Evolutionary conservation across 2,888 invertebrate genomes (phyloP).

Genomic region (Brassicogethes aeneus): DNA sequence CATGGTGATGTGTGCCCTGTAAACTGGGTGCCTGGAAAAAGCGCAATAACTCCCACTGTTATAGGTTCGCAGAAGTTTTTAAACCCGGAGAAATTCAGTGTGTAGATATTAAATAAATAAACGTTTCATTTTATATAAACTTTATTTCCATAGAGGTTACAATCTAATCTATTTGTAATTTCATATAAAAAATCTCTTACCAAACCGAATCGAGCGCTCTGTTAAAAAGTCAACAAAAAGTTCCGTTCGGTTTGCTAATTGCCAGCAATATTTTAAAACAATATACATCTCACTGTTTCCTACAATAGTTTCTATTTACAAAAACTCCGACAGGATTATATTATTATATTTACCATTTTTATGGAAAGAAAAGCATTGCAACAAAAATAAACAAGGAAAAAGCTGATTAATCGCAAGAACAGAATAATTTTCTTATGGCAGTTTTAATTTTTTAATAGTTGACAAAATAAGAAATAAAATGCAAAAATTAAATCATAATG

Average conservation of each 20-base stretch:
- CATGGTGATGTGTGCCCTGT: background rate
- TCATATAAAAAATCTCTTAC: constrained; percentile 10
- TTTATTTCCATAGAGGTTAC: background rate
- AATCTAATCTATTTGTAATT: background rate
- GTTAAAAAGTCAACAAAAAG: constrained; percentile 7
- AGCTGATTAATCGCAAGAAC: background rate
- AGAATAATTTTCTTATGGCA: background rate
- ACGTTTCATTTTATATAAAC: constrained; percentile 1
- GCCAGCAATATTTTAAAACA: background rate
- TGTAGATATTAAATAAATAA: too few species aligned
- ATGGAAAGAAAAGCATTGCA: background rate
- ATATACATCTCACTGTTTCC: constrained; percentile 11
- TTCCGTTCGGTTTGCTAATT: background rate
- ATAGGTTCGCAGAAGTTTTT: too few species aligned
- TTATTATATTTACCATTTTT: background rate
- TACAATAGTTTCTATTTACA: constrained; percentile 8
- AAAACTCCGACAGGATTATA: constrained; percentile 1
- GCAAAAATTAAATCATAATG: background rate
- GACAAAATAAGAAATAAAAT: background rate
- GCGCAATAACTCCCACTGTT: too few species aligned
- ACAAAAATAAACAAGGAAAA: background rate
- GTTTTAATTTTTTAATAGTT: background rate
- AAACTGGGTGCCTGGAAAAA: background rate
- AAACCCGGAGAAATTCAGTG: too few species aligned
- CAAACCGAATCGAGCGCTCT: constrained; percentile 4